These are phyloP conservation scores for Gastrophryne carolinensis DNA, from an alignment of 2,797 vertebrate species.

Conservation along the genomic window DNA sequence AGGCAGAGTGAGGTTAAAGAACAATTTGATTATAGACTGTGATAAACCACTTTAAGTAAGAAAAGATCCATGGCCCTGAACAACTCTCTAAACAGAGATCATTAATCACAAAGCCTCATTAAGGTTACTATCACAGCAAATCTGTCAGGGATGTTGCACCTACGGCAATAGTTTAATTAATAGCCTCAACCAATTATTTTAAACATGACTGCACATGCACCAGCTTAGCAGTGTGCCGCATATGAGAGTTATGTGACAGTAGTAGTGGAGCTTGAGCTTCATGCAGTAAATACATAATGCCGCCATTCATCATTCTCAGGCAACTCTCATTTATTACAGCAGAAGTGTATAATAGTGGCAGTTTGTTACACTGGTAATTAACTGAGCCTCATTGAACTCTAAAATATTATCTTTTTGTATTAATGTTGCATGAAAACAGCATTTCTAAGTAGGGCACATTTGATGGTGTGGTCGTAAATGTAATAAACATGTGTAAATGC, in stretches of 20 bases:
- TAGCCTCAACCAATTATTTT: constrained; percentile 29
- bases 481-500: too few relatives aligned
- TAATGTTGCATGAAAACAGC: not conserved
- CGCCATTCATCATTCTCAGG: constrained; percentile 20
- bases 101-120: constrained; percentile 37
- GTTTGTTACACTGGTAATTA: constrained; percentile 22
- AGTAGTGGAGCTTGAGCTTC: not conserved
- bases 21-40: constrained; percentile 6
- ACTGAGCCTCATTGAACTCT: not conserved
- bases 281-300: not conserved
- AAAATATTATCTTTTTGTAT: not conserved
- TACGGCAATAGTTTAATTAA: constrained; percentile 29
- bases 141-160: constrained; percentile 2
- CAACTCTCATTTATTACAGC: constrained; percentile 11
- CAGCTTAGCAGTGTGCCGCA: not conserved
- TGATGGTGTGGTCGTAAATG: too few relatives aligned
- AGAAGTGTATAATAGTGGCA: not conserved
- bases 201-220: not conserved
- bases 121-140: constrained; percentile 21
- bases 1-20: constrained; percentile 4
- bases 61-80: constrained; percentile 12
- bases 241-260: not conserved
- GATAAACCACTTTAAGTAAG: constrained; percentile 19
- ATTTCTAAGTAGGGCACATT: not conserved
- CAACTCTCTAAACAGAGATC: constrained; percentile 12